These are phyloP conservation scores for Tonatia bakeri DNA, from an alignment of 2,113 vertebrate species.

Conservation along the genomic window DNA sequence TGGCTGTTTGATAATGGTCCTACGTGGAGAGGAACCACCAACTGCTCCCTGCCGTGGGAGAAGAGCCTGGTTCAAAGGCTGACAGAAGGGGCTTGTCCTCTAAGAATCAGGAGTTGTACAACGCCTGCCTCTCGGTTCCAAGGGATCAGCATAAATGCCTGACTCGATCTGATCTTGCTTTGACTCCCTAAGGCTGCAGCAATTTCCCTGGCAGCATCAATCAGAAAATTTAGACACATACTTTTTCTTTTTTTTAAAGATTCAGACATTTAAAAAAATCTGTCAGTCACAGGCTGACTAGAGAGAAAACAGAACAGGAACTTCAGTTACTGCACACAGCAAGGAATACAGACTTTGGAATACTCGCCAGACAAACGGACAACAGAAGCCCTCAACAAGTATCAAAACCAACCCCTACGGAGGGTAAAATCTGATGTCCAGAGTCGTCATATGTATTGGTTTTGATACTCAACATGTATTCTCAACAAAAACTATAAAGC, in stretches of 20 bases:
- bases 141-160: not conserved
- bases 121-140: too few species aligned
- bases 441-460: not conserved
- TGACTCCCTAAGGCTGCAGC: not conserved
- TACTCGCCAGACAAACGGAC: not conserved
- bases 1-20: not conserved
- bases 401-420: not conserved
- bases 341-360: not conserved
- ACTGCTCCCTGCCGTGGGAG: not conserved
- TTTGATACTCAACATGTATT: too few species aligned
- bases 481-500: not conserved
- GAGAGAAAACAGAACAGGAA: not conserved
- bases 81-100: not conserved
- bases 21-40: not conserved
- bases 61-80: not conserved
- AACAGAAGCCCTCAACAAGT: not conserved
- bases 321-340: not conserved
- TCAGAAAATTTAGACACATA: not conserved
- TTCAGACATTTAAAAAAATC: not conserved
- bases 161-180: not conserved
- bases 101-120: not conserved
- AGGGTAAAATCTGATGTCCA: not conserved
- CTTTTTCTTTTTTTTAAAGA: too few species aligned
- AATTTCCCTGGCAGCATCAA: not conserved
- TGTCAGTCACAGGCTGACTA: not conserved